These are phyloP conservation scores for Chaetodon auriga DNA, from an alignment of 2,113 vertebrate genomes.

Conservation along the genomic window DNA sequence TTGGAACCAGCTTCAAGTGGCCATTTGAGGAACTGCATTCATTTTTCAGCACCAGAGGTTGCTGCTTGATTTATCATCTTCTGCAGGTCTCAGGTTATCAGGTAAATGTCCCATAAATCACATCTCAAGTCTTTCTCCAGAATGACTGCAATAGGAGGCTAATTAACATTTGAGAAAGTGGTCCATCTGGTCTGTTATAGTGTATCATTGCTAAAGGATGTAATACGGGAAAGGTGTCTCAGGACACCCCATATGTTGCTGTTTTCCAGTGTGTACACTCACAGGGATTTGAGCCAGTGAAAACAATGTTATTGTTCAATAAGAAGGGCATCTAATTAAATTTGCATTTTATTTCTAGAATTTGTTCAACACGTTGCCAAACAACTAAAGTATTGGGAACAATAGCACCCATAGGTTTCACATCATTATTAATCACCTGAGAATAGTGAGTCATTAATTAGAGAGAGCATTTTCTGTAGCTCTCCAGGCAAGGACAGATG, in stretches of 20 bases:
- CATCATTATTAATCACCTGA: neutral
- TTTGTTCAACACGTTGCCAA: neutral
- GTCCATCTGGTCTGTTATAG: slow-evolving; percentile 49
- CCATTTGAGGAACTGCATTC: no score
- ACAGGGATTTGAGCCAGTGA: neutral
- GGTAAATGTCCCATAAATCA: slow-evolving; percentile 24
- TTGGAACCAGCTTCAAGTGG: no score
- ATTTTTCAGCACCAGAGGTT: no score
- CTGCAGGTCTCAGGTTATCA: neutral
- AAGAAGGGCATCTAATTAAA: neutral
- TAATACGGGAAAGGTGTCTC: slow-evolving; percentile 40
- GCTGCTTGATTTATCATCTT: neutral
- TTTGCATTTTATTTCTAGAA: slow-evolving; percentile 13
- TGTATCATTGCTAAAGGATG: slow-evolving; percentile 30
- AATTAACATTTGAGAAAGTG: slow-evolving; percentile 46
- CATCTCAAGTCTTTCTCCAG: neutral
- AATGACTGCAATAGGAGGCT: slow-evolving; percentile 19
- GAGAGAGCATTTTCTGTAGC: neutral
- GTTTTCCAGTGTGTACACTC: slow-evolving; percentile 1
- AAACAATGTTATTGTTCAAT: slow-evolving; percentile 12
- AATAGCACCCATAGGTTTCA: neutral
- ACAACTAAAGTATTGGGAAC: slow-evolving; percentile 5
- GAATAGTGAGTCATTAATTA: slow-evolving; percentile 25
- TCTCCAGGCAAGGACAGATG: slow-evolving; percentile 11
- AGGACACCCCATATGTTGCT: slow-evolving; percentile 43